A percentile compares a stretch with the other conserved stretches of the same genome.
Evolutionary conservation across 2,113 vertebrate species (phyloP).

Genomic region (Aramus guarauna): DNA sequence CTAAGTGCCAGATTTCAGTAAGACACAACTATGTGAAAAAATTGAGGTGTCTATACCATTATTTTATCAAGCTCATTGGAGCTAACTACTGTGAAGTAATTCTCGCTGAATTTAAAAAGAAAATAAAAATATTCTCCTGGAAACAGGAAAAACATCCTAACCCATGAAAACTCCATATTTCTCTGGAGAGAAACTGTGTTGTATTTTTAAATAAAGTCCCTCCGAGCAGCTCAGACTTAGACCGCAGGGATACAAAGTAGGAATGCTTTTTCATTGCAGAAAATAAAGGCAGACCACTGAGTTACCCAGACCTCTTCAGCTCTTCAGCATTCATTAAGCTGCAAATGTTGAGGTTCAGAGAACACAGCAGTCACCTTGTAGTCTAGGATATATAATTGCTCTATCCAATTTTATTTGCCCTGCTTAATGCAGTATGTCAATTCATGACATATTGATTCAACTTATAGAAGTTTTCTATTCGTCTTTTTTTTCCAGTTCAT

Average conservation of each 20-base stretch:
- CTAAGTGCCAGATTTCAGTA: not conserved
- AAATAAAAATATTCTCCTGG: not conserved
- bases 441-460: conserved; percentile 29
- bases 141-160: not conserved
- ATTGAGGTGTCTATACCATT: not conserved
- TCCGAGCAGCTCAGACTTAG: not conserved
- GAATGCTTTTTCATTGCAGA: not conserved
- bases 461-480: not conserved
- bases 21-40: not conserved
- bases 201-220: not conserved
- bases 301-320: not conserved
- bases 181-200: not conserved
- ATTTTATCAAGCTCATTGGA: not conserved
- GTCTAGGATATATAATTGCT: conserved; percentile 1
- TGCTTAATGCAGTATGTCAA: conserved; percentile 6
- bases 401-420: not conserved
- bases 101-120: not conserved
- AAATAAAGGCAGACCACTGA: not conserved
- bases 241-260: not conserved
- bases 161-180: not conserved
- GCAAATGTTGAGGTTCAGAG: not conserved
- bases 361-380: conserved; percentile 23
- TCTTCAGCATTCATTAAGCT: not conserved
- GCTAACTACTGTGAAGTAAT: not conserved
- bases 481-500: not conserved